Evolutionary conservation across 2,888 invertebrate species (phyloP), one percentile per base, ranked within the genome.

Genomic region (Conus canariensis): DNA sequence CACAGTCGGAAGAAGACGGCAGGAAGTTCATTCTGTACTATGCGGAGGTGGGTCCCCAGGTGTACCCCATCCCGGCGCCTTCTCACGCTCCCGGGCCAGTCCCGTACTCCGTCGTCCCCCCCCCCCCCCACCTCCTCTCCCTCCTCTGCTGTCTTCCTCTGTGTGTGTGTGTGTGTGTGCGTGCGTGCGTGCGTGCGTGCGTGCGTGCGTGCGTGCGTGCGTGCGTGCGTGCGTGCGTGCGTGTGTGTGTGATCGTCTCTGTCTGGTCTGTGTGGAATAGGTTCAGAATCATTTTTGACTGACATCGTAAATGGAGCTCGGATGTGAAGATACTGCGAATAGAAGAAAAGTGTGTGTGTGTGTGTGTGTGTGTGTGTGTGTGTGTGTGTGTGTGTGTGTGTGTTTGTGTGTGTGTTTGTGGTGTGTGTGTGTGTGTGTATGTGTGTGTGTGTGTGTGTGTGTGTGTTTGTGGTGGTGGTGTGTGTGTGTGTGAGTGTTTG

Each of bases 1-100:
- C 30, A 0, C 30, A 59, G 82, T 25, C 59, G 59, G 88, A 83
- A 59, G 19, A 10, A 9, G 60, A 89, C 10, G 67, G 58, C 22
- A 56, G 59, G n/a, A 59, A 60, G 12, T 85, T 67, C 60, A 58
- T 89, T n/a, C 59, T 89, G 25, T 89, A 89, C 58, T 89, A 85
- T 59, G 85, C 59, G 5, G 74, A 85, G 85, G 89, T 89, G 58
- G 30, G 85, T 30, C 6, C 5, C 16, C 60, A 12, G 8, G 59
- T 85, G 25, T 82, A 16, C 45, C 45, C 45, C 45, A 45, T 45
- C 2, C 16, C 2, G 64, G 16, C 16, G 10, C 16, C 14, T 64
- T 64, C 64, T 64, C 16, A 1, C 16, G 16, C 16, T 1, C 16
- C 64, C 64, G 16, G 64, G 64, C 10, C 14, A 64, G 16, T 64